Conservation (phyloP, 2,888 invertebrate species). For the Lasioglossum morio region DNA sequence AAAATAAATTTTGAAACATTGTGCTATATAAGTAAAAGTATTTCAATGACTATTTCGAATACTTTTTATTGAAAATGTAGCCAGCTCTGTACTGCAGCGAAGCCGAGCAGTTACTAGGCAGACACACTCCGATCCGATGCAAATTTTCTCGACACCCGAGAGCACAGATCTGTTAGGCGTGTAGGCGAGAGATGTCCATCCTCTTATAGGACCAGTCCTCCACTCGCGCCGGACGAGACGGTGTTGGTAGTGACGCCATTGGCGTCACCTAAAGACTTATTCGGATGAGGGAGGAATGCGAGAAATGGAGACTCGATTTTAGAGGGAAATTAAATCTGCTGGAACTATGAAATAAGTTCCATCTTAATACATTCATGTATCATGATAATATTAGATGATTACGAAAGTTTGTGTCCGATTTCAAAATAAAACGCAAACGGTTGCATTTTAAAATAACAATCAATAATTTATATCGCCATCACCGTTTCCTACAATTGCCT, state of each 20-base stretch:
- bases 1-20: neutral
- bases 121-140: slow-evolving; percentile 73
- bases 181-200: slow-evolving; percentile 80
- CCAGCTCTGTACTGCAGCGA: slow-evolving; percentile 36
- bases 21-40: neutral
- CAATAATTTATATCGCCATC: neutral
- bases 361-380: neutral
- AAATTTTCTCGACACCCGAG: slow-evolving; percentile 75
- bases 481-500: neutral
- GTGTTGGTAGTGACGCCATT: slow-evolving; percentile 51
- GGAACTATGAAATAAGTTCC: neutral
- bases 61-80: neutral
- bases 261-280: slow-evolving; percentile 53
- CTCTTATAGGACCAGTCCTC: slow-evolving; percentile 73
- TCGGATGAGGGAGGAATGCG: slow-evolving; percentile 20
- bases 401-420: neutral
- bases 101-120: slow-evolving; percentile 71
- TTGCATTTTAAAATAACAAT: neutral
- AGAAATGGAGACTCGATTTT: neutral
- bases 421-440: neutral
- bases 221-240: slow-evolving; percentile 44
- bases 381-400: neutral
- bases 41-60: neutral
- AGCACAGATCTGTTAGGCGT: slow-evolving; percentile 70
- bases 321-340: neutral